Evolutionary conservation across 1,140 invertebrate genomes (phyloP), one percentile per base, ranked within the genome.

Genomic region (Cydia strobilella): DNA sequence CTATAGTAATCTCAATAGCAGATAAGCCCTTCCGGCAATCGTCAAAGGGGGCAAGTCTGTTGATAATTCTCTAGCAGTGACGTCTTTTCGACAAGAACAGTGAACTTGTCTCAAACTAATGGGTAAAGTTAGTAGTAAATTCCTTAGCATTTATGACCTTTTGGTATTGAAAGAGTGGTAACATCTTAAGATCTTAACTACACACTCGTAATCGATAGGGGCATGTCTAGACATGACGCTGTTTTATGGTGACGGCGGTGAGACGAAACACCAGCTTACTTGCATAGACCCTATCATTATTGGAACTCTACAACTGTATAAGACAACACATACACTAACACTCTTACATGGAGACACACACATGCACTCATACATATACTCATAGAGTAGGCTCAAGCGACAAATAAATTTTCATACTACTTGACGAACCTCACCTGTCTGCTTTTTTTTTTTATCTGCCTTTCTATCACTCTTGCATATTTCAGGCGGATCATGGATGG

Each of bases 161-260:
- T 77, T 54, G 81, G 20, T 75, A 83, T 86, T 84, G 82, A 15
- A 79, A 80, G 82, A 76, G 62, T 79, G 78, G 84, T 89, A 87
- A 88, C 85, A 88, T 89, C 80, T 82, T 89, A 87, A 88, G 84
- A 88, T 89, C 80, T 82, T 88, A 90, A 90, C 87, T 88, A 86
- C 82, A 89, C 89, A 91, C 90, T 90, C 88, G 84, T 90, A 91
- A 91, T 90, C 88, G 84, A 91, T 91, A 90, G 75, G 79, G 74
- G 77, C 78, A 82, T 86, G 85, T 85, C 80, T 88, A 88, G 86
- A 90, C 86, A 82, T 84, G 81, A 86, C 83, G 81, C 75, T 79
- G 35, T 76, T 81, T 85, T 82, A 79, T 76, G 77, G 51, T 54
- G n/a, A 18, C 51, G 5, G 4, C 15, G 51, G 15, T 54, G 15